Evolutionary conservation across 2,888 invertebrate genomes (phyloP), one percentile per base, ranked within the genome.

Genomic region (Glyphotaelius pellucidus): DNA sequence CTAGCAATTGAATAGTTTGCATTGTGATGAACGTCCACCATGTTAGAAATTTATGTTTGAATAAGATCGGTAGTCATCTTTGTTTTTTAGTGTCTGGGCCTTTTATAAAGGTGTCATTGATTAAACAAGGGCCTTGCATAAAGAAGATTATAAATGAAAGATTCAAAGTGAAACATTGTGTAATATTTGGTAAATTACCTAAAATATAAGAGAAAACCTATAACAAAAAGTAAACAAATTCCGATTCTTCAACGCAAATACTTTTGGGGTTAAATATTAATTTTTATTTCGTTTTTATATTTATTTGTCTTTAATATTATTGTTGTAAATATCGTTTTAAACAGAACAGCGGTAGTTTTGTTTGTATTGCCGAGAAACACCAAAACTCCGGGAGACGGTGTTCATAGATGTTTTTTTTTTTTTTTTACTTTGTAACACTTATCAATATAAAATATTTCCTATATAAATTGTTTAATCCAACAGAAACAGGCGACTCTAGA

Each of bases 361-460:
- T 67, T 38, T 86, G 42, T 47, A 47, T 86, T 35, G 35, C 42
- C 86, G 86, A 83, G 32, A 86, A n/a, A 86, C 86, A 35, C 83
- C 83, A 32, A 83, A 15, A 32, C 35, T 35, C 83, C 19, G 35
- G 25, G 83, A 83, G 83, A 83, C 67, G 67, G 67, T 67, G 25
- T n/a, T 52, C 19, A 25, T 19, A 9, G 67, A 9, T 9, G 38
- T 42, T 42, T 12, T 47, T 47, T 47, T 47, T 47, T 67, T 67
- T 52, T 52, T 83, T 35, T 83, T 35, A 83, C n/a, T 35, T 83
- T 86, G 86, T 86, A 86, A 86, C 86, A 86, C 38, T 86, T 86
- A 83, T 83, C 30, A 30, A n/a, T 86, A 86, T 42, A 86, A 86
- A 86, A 86, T 86, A 86, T 25, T 86, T 42, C 12, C 86, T 86